Percentiles rank a stretch among this genome's conserved stretches.
Conservation (phyloP, 2,888 invertebrate species). For the Leucophenga maculata region DNA sequence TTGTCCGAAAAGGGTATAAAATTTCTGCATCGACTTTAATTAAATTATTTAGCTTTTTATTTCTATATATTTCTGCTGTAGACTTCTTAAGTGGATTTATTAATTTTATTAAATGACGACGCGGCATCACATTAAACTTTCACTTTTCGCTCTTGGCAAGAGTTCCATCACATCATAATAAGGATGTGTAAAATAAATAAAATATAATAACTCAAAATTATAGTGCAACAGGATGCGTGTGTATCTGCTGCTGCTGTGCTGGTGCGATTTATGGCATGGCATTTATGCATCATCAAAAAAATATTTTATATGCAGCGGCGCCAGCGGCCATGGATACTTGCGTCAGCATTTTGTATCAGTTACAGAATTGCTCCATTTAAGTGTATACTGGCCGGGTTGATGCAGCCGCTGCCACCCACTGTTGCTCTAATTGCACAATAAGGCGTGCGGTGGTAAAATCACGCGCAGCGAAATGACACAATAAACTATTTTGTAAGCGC, state of each 20-base stretch:
- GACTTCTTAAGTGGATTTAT: conserved; percentile 58
- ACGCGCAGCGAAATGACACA: conserved; percentile 5
- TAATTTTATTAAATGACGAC: conserved; percentile 57
- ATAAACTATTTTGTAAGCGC: not conserved
- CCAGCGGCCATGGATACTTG: not conserved
- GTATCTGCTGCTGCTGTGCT: not conserved
- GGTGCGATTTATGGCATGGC: not conserved
- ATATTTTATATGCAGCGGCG: not conserved
- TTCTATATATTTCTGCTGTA: conserved; percentile 30
- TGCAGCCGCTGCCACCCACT: too few species aligned
- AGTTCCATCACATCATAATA: not conserved
- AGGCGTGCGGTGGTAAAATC: not conserved
- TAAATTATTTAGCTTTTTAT: not conserved
- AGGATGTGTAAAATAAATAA: conserved; percentile 2
- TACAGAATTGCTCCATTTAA: too few species aligned
- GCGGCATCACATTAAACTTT: conserved; percentile 13
- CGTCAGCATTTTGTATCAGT: too few species aligned
- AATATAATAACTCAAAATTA: not conserved
- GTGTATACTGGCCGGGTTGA: too few species aligned
- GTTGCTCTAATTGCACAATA: too few species aligned
- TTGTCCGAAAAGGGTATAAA: too few species aligned
- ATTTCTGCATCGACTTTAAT: too few species aligned
- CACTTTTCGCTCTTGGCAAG: not conserved
- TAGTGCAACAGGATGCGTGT: not conserved
- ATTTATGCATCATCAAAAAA: not conserved